Percentiles rank a stretch among this genome's conserved stretches.
Conservation (phyloP, 2,113 vertebrate species). For the Chlorodrepanis virens region DNA sequence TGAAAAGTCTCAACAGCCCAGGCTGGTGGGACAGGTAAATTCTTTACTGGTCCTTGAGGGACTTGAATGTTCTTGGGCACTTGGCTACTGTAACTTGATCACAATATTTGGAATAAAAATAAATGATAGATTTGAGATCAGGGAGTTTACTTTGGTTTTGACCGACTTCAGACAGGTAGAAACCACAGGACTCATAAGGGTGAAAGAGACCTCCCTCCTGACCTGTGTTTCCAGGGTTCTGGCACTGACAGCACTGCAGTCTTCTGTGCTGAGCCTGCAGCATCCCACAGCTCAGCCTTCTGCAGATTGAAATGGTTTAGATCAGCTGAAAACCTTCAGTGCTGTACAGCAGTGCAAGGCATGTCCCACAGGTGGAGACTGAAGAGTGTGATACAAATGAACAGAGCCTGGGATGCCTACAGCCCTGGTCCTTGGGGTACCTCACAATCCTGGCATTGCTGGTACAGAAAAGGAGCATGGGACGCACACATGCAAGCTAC, state of each 20-base stretch:
- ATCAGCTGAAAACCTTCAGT: neutral
- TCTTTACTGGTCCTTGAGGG: neutral
- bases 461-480: neutral
- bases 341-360: neutral
- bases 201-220: neutral
- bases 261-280: neutral
- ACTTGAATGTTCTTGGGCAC: accelerated
- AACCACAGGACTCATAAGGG: neutral
- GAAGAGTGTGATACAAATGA: accelerated
- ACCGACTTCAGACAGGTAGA: neutral
- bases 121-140: neutral
- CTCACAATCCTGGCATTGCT: neutral
- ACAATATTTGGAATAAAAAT: neutral
- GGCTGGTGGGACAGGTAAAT: neutral
- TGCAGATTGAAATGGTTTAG: neutral
- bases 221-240: neutral
- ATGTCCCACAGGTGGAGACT: neutral
- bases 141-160: neutral
- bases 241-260: neutral
- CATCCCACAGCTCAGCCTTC: neutral
- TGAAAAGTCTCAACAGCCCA: neutral
- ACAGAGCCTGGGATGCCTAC: neutral
- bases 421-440: neutral
- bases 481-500: neutral
- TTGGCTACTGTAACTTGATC: neutral